Evolutionary conservation across 2,113 vertebrate species (phyloP).

Genomic region (Siniperca chuatsi): DNA sequence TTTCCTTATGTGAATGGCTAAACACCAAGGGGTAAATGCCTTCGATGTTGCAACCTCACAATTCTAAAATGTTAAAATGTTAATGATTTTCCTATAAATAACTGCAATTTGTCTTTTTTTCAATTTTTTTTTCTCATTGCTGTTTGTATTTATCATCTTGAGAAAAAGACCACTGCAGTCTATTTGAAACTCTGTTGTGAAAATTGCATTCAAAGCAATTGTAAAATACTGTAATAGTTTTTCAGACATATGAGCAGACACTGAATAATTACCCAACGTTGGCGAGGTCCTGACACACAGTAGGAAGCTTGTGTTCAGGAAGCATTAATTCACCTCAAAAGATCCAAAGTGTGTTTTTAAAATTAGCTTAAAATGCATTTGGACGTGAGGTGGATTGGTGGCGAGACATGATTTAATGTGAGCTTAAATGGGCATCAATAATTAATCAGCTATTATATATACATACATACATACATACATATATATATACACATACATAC

Average conservation of each 20-base stretch:
- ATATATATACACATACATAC: too few species aligned
- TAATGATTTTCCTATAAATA: not conserved
- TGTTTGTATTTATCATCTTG: not conserved
- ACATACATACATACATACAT: too few species aligned
- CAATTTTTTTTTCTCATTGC: not conserved
- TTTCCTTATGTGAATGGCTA: not conserved
- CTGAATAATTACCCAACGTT: not conserved
- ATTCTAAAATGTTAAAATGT: not conserved
- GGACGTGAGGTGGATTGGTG: not conserved
- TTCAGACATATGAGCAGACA: not conserved
- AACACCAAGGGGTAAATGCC: not conserved
- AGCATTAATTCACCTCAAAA: not conserved
- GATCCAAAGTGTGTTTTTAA: too few species aligned
- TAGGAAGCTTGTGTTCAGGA: not conserved
- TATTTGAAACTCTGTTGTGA: not conserved
- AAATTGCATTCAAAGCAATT: not conserved
- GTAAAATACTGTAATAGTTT: not conserved
- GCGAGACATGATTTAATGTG: not conserved
- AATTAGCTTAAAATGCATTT: not conserved
- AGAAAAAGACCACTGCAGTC: not conserved
- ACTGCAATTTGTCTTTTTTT: not conserved
- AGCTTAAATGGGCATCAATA: not conserved
- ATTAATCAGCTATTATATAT: not conserved
- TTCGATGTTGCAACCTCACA: not conserved
- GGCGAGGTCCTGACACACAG: not conserved